These are phyloP conservation scores for Dermochelys coriacea DNA, from an alignment of 2,797 vertebrate species.

Conservation along the genomic window DNA sequence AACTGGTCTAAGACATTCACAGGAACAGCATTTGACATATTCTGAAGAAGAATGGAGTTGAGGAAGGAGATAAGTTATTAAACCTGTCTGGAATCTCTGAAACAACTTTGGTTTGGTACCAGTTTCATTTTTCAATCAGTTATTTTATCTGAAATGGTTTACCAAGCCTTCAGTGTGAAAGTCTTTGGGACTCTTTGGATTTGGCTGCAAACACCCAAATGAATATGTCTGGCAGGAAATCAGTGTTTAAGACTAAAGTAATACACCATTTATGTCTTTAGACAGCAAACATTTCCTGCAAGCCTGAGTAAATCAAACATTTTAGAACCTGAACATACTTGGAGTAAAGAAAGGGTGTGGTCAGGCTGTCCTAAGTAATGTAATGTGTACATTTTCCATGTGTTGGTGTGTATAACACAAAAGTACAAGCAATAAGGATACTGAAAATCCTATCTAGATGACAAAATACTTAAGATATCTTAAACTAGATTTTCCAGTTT, in stretches of 20 bases:
- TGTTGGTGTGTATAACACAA: accelerated
- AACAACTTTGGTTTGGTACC: not conserved
- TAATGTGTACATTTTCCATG: slow-evolving; percentile 2
- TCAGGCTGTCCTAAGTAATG: slow-evolving; percentile 25
- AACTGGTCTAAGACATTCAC: not conserved
- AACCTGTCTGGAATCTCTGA: not conserved
- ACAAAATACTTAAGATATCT: not conserved
- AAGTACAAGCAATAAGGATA: not conserved
- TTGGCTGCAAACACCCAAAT: slow-evolving; percentile 10
- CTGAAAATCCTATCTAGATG: not conserved
- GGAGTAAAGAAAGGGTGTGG: slow-evolving; percentile 46
- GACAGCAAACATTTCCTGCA: slow-evolving; percentile 67
- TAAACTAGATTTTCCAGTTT: not conserved
- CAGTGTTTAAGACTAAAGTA: slow-evolving; percentile 67
- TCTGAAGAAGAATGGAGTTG: not conserved
- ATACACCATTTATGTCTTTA: slow-evolving; percentile 65
- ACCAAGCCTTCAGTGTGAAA: slow-evolving; percentile 26
- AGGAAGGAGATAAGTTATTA: not conserved
- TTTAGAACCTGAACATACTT: slow-evolving; percentile 12
- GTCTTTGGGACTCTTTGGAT: slow-evolving; percentile 14
- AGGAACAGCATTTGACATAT: not conserved
- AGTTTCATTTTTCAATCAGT: not conserved
- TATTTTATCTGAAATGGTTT: not conserved
- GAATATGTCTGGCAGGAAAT: slow-evolving; percentile 67
- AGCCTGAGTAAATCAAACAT: slow-evolving; percentile 62